These are phyloP conservation scores for Dendrocincla tyrannina DNA, from an alignment of 2,797 vertebrate species.

Conservation along the genomic window DNA sequence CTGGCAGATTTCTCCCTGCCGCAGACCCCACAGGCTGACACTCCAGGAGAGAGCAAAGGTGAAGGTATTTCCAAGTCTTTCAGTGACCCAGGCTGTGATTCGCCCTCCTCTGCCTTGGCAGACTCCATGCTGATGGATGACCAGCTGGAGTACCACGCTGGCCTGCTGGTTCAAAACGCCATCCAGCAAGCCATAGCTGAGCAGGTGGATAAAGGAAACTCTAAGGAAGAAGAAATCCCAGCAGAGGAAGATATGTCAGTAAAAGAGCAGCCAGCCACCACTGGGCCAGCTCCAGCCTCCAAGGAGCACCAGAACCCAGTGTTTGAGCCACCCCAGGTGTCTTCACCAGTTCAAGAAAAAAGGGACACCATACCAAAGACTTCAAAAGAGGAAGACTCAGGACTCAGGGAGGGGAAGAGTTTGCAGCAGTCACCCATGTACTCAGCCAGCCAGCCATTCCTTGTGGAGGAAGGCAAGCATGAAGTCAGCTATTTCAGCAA, in stretches of 20 bases:
- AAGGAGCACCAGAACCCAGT: slow-evolving; percentile 56
- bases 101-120: slow-evolving; percentile 62
- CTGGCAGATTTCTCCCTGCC: slow-evolving; percentile 85
- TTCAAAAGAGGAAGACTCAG: slow-evolving; percentile 73
- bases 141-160: slow-evolving; percentile 90
- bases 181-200: slow-evolving; percentile 92
- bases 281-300: background rate
- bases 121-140: slow-evolving; percentile 79
- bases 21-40: slow-evolving; percentile 85
- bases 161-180: slow-evolving; percentile 89
- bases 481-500: slow-evolving; percentile 98
- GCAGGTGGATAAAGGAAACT: slow-evolving; percentile 73
- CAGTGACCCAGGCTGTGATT: slow-evolving; percentile 75
- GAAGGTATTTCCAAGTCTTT: slow-evolving; percentile 78
- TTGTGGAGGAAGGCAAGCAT: slow-evolving; percentile 77
- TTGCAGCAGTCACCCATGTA: slow-evolving; percentile 39
- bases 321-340: slow-evolving; percentile 80
- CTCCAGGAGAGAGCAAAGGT: slow-evolving; percentile 80
- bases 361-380: slow-evolving; percentile 83
- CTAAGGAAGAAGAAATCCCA: background rate
- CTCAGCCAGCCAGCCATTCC: slow-evolving; percentile 52
- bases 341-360: slow-evolving; percentile 80
- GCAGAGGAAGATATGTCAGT: slow-evolving; percentile 26
- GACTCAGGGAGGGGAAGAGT: slow-evolving; percentile 71
- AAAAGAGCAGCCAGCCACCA: slow-evolving; percentile 7